These are phyloP conservation scores for Eretmochelys imbricata DNA, from an alignment of 2,113 vertebrate species.

Conservation along the genomic window DNA sequence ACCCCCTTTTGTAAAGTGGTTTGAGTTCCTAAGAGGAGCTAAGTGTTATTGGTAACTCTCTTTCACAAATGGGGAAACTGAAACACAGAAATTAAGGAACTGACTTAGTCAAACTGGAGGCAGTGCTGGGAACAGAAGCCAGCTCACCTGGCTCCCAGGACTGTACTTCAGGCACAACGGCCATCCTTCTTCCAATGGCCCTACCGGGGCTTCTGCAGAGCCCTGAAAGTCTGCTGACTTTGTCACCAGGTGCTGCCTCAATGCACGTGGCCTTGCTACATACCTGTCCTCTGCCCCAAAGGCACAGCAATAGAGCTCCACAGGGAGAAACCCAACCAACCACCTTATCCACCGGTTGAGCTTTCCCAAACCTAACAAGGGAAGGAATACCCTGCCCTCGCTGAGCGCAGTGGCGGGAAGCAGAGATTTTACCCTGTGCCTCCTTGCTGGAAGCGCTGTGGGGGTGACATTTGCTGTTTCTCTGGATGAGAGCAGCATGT, in stretches of 20 bases:
- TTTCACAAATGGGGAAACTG: neutral
- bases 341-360: neutral
- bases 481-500: neutral
- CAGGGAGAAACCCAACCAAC: neutral
- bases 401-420: neutral
- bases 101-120: neutral
- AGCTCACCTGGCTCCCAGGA: neutral
- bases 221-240: neutral
- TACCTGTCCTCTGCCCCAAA: neutral
- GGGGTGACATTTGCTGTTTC: neutral
- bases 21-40: neutral
- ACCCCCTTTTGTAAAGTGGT: neutral
- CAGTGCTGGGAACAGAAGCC: neutral
- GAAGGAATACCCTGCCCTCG: neutral
- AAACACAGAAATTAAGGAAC: neutral
- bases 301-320: neutral
- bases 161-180: neutral
- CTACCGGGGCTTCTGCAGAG: neutral
- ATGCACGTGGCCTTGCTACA: neutral
- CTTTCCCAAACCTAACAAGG: neutral
- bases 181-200: neutral
- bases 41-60: neutral
- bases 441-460: neutral
- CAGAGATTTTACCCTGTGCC: accelerated
- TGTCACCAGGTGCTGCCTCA: neutral